These are phyloP conservation scores for Drosophila mimetica DNA, from an alignment of 2,888 invertebrate species.

Conservation along the genomic window DNA sequence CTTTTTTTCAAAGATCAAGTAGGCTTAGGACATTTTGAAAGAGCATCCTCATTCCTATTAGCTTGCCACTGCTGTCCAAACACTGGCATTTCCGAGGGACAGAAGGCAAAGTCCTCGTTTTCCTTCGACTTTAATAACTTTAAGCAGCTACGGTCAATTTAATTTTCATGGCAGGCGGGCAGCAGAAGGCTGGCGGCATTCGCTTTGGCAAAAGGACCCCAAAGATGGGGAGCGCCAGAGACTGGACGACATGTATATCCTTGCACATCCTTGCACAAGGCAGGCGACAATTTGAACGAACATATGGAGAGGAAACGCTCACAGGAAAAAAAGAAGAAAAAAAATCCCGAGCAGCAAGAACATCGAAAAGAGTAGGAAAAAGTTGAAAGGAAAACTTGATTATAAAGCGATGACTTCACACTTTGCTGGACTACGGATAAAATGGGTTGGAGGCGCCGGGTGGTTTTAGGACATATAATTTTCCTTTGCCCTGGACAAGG, in stretches of 20 bases:
- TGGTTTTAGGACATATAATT: slow-evolving; percentile 70
- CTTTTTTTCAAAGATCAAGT: too few species aligned
- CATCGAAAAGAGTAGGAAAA: slow-evolving; percentile 31
- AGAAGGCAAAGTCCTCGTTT: slow-evolving; percentile 22
- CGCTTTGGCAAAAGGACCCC: slow-evolving; percentile 52
- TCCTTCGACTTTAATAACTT: slow-evolving; percentile 71
- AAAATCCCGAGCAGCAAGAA: slow-evolving; percentile 7
- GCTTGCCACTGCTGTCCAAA: slow-evolving; percentile 31
- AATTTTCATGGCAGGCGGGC: slow-evolving; percentile 76
- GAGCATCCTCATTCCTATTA: slow-evolving; percentile 7
- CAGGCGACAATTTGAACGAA: slow-evolving; percentile 69
- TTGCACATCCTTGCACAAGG: slow-evolving; percentile 48
- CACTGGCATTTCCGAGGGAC: slow-evolving; percentile 31
- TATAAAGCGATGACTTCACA: slow-evolving; percentile 83
- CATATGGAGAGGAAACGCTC: slow-evolving; percentile 57
- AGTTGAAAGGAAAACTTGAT: slow-evolving; percentile 82
- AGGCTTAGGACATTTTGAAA: neutral
- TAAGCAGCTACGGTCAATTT: slow-evolving; percentile 82
- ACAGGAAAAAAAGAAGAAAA: slow-evolving; percentile 8
- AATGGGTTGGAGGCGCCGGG: slow-evolving; percentile 22
- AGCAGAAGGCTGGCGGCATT: slow-evolving; percentile 30
- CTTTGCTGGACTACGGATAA: slow-evolving; percentile 60
- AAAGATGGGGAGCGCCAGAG: slow-evolving; percentile 25
- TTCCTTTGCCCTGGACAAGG: slow-evolving; percentile 57
- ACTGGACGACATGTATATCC: slow-evolving; percentile 52